Conservation (phyloP, 2,888 invertebrate genomes). For the Nephrotoma flavescens region DNA sequence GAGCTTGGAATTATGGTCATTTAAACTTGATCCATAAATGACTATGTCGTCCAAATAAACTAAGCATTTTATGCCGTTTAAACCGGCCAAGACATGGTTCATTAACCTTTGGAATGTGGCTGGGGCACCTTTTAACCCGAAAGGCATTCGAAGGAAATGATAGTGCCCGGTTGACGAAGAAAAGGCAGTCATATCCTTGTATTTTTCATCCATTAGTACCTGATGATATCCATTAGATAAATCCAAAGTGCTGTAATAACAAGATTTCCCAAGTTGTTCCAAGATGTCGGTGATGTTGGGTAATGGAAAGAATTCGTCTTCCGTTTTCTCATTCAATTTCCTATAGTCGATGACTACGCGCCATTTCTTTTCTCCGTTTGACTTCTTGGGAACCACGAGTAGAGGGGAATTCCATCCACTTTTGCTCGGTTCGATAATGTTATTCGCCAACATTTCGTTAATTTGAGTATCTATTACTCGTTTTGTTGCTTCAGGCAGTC, state of each 20-base stretch:
- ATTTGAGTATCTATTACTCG: constrained; percentile 13
- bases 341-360: constrained; percentile 15
- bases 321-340: constrained; percentile 14
- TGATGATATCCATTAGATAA: constrained; percentile 12
- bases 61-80: constrained; percentile 10
- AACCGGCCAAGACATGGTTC: constrained; percentile 17
- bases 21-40: constrained; percentile 13
- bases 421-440: constrained; percentile 5
- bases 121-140: constrained; percentile 17
- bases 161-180: no score
- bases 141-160: constrained; percentile 15
- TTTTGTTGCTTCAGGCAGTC: constrained; percentile 7
- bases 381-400: constrained; percentile 16
- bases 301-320: constrained; percentile 14
- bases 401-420: constrained; percentile 14
- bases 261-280: constrained; percentile 11
- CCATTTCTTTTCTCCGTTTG: constrained; percentile 16
- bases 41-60: constrained; percentile 20
- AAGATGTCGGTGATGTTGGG: constrained; percentile 13
- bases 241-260: constrained; percentile 12
- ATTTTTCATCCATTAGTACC: constrained; percentile 7
- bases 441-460: not conserved
- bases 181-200: no score
- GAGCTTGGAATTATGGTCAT: constrained; percentile 13
- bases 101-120: constrained; percentile 20